Conservation (phyloP, 2,888 invertebrate genomes). For the Pogonocherus hispidulus region DNA sequence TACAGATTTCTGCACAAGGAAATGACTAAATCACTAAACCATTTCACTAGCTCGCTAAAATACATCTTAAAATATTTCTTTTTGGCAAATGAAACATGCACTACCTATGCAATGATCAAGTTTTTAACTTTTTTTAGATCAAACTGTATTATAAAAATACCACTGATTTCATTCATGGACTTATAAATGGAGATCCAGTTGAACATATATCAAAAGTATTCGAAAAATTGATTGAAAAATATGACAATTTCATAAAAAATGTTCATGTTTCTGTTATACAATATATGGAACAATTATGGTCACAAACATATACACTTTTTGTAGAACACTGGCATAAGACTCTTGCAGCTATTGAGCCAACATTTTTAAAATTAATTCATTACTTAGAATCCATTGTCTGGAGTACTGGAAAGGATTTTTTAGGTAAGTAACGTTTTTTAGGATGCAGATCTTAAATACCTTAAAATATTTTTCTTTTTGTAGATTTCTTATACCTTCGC, state of each 20-base stretch:
- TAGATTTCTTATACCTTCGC: slow-evolving; percentile 84
- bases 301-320: slow-evolving; percentile 75
- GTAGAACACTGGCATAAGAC: slow-evolving; percentile 81
- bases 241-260: slow-evolving; percentile 84
- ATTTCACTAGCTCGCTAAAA: too few relatives aligned
- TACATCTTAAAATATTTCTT: too few relatives aligned
- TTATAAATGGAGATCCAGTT: slow-evolving; percentile 82
- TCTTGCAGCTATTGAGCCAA: slow-evolving; percentile 81
- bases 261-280: slow-evolving; percentile 79
- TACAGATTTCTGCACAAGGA: too few relatives aligned
- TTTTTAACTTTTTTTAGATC: slow-evolving; percentile 70
- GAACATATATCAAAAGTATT: slow-evolving; percentile 79
- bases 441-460: neutral
- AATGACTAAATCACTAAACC: too few relatives aligned
- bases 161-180: slow-evolving; percentile 77
- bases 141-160: slow-evolving; percentile 81
- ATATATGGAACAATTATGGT: slow-evolving; percentile 83
- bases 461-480: slow-evolving; percentile 1
- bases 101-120: too few relatives aligned
- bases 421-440: slow-evolving; percentile 69
- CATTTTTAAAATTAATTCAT: slow-evolving; percentile 82
- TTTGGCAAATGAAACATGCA: too few relatives aligned
- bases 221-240: slow-evolving; percentile 80
- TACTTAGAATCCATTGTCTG: slow-evolving; percentile 82
- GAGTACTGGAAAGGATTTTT: slow-evolving; percentile 80